These are phyloP conservation scores for Scrobipalpa atriplicella DNA, from an alignment of 2,888 invertebrate species.

Conservation along the genomic window DNA sequence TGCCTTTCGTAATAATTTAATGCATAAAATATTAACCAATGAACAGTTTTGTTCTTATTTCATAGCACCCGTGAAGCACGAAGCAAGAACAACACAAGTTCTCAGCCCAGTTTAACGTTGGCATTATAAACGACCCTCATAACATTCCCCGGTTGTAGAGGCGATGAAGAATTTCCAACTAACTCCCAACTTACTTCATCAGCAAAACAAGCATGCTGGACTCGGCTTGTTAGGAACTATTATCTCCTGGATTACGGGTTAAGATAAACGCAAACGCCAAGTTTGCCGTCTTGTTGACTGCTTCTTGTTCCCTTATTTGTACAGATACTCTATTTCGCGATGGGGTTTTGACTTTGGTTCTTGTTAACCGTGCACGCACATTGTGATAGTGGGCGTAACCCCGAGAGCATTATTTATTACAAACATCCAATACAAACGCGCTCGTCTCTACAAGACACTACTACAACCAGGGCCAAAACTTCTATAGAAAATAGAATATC, in stretches of 20 bases:
- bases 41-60: background rate
- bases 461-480: too few species aligned
- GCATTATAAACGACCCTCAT: conserved; percentile 44
- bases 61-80: conserved; percentile 1
- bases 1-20: background rate
- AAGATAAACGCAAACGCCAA: conserved; percentile 57
- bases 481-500: too few species aligned
- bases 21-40: background rate
- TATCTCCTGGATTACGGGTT: conserved; percentile 67
- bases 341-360: too few species aligned
- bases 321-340: background rate
- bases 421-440: too few species aligned
- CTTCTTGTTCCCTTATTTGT: conserved; percentile 14
- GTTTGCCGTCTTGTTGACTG: conserved; percentile 40
- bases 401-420: too few species aligned
- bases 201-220: conserved; percentile 67
- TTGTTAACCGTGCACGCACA: too few species aligned
- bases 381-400: too few species aligned
- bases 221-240: conserved; percentile 67
- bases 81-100: conserved; percentile 35
- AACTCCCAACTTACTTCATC: conserved; percentile 63
- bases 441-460: too few species aligned
- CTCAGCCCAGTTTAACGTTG: conserved; percentile 33
- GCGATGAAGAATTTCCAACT: conserved; percentile 63
- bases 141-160: conserved; percentile 50